Base-by-base conservation (phyloP, 2,113 vertebrate species). In the Periophthalmus modestus region DNA sequence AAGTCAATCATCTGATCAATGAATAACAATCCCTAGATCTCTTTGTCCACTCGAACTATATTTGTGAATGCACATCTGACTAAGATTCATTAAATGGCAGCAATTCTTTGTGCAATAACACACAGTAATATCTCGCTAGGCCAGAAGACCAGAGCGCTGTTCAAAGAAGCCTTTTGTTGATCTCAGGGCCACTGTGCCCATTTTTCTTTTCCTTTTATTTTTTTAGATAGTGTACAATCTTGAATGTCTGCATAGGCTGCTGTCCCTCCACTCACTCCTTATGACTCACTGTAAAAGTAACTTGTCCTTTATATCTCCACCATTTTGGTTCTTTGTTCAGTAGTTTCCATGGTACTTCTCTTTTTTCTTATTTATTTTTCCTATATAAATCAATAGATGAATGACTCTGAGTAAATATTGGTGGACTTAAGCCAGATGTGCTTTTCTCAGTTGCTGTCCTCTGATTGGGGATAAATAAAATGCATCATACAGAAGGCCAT, bases 261-360 rank as follows among this genome's bases (percentile, higher is more conserved):
- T 66, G 48, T 55, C 50, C 34, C 23, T 68, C 59, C 59, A 14
- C 58, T 78, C 46, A 59, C 62, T 43, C 7, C 4, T 9, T 71
- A 18, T 23, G 18, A n/a, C 71, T 55, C 68, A 59, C 67, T 55
- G 23, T 57, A 23, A 67, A 43, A 10, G 7, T 43, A 43, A 43
- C 39, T 43, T 39, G 36, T 39, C 34, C 34, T 36, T 36, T 36
- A 36, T 36, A 36, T 36, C 75, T 46, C 59, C 65, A 84, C 82
- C 72, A 58, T 79, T 89, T 82, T 80, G 70, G 74, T 84, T 81
- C 75, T 33, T 54, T 80, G 84, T 85, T 86, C 78, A 19, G 16
- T 77, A 77, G 79, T 88, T 84, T 81, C 84, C 73, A 87, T 50
- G 48, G 4, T 16, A 18, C 15, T 19, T 47, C n/a, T 18, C 16